Evolutionary conservation across 2,797 vertebrate genomes (phyloP).

Genomic region (Tamandua tetradactyla): DNA sequence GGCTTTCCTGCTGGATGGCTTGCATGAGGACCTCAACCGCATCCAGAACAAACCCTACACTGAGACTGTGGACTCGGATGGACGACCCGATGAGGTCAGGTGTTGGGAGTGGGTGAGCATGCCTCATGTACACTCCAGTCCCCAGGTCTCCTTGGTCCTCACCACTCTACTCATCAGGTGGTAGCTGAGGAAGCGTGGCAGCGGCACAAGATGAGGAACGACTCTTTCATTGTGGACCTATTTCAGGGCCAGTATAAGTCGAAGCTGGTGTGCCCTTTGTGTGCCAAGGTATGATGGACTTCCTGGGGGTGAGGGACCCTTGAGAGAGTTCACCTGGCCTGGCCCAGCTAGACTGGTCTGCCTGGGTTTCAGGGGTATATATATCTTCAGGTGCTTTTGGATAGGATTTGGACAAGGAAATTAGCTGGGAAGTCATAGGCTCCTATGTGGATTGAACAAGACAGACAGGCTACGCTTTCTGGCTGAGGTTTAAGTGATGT

Average conservation of each 20-base stretch:
- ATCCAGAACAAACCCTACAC: constrained; percentile 99
- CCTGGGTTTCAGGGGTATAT: background rate
- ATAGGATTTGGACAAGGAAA: background rate
- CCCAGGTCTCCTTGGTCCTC: background rate
- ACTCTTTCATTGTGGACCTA: constrained; percentile 98
- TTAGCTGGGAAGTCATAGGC: background rate
- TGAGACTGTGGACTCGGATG: constrained; percentile 94
- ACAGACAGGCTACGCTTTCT: background rate
- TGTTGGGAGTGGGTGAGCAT: background rate
- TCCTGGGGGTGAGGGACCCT: background rate
- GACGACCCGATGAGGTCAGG: constrained; percentile 92
- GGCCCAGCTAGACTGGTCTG: background rate
- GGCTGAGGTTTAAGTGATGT: background rate
- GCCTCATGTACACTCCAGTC: background rate
- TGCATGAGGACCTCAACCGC: constrained; percentile 98
- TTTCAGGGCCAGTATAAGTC: constrained; percentile 99
- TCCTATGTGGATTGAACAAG: background rate
- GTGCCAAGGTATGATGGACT: constrained; percentile 92
- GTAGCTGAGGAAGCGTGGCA: constrained; percentile 99
- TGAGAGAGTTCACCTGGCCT: background rate
- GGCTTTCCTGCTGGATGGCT: constrained; percentile 97
- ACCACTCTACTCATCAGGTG: constrained; percentile 85
- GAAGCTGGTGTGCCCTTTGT: constrained; percentile 97
- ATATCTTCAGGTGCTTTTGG: background rate
- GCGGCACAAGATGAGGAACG: constrained; percentile 98